Evolutionary conservation across 2,113 vertebrate genomes (phyloP), one percentile per base, ranked within the genome.

Genomic region (Gambusia affinis): DNA sequence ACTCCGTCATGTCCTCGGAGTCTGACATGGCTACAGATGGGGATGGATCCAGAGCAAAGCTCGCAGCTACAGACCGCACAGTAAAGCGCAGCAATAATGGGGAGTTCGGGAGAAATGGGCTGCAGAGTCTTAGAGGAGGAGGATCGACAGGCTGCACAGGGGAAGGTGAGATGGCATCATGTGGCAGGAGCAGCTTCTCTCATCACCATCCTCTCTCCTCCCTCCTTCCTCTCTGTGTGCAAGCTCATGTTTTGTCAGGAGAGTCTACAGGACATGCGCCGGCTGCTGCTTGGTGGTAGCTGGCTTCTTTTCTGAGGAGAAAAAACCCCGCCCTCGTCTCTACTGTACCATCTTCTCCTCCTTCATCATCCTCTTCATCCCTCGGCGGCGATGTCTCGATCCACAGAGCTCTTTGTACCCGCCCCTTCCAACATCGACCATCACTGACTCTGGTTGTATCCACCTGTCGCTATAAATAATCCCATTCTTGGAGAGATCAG

Each of bases 1-100:
- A 97, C 82, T 95, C 94, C 15, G 91, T 60, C 29, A 94, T 83
- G 10, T 95, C 96, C 60, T 93, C 94, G 0, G 95, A 89, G 73
- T 91, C 94, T 63, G 94, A 96, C 96, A 96, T 96, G 91, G 71
- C 87, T 87, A 29, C 76, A 78, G 79, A 73, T 37, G 87, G 47
- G 15, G 73, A 72, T 70, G 67, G 39, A 37, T 75, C 64, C 22
- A 19, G 37, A 64, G 67, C 42, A 31, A 31, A 11, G 51, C 51
- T 57, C 24, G 24, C 51, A n/a, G 51, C 51, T n/a, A 11, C 51
- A 4, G 51, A n/a, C 6, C 51, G 51, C 51, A 24, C 65, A 39
- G 30, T 60, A 7, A 29, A 15, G 31, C 39, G 35, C 4, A 22
- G 19, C 12, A 14, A 3, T 37, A 76, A 39, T 12, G 39, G 39